Conservation (phyloP, 2,113 vertebrate species). For the Neogale vison region DNA sequence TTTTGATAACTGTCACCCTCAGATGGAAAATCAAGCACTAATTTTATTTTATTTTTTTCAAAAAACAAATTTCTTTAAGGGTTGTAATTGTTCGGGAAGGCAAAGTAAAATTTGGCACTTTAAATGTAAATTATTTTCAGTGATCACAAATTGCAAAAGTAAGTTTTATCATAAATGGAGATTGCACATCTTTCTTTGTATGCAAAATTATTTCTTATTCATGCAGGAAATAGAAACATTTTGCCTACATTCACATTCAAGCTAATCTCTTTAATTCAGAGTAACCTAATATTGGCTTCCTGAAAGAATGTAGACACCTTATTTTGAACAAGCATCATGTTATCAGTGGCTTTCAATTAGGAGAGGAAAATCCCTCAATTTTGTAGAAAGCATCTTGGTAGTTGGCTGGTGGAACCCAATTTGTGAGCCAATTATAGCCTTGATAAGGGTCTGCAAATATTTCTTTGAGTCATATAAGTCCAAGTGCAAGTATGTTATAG, state of each 20-base stretch:
- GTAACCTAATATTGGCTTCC: constrained; percentile 53
- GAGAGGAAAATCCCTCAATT: constrained; percentile 50
- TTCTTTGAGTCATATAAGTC: constrained; percentile 9
- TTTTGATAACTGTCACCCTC: constrained; percentile 24
- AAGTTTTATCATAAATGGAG: constrained; percentile 56
- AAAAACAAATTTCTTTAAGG: constrained; percentile 63
- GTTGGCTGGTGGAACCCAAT: constrained; percentile 40
- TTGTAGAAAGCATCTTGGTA: constrained; percentile 55
- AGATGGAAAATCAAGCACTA: constrained; percentile 56
- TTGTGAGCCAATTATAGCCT: constrained; percentile 56
- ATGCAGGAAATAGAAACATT: constrained; percentile 59
- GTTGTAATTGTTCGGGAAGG: constrained; percentile 55
- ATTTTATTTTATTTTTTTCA: constrained; percentile 52
- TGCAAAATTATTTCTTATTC: constrained; percentile 68
- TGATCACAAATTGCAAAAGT: constrained; percentile 51
- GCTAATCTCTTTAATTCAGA: constrained; percentile 57
- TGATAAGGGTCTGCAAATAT: constrained; percentile 59
- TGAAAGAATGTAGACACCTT: constrained; percentile 48
- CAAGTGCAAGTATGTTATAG: background rate
- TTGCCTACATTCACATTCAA: constrained; percentile 43
- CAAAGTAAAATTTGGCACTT: constrained; percentile 61
- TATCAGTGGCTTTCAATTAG: constrained; percentile 70
- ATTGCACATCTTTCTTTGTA: constrained; percentile 58
- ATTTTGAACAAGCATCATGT: constrained; percentile 46
- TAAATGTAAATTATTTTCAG: constrained; percentile 67